Evolutionary conservation across 2,113 vertebrate species (phyloP).

Genomic region (Beaufortia kweichowensis): DNA sequence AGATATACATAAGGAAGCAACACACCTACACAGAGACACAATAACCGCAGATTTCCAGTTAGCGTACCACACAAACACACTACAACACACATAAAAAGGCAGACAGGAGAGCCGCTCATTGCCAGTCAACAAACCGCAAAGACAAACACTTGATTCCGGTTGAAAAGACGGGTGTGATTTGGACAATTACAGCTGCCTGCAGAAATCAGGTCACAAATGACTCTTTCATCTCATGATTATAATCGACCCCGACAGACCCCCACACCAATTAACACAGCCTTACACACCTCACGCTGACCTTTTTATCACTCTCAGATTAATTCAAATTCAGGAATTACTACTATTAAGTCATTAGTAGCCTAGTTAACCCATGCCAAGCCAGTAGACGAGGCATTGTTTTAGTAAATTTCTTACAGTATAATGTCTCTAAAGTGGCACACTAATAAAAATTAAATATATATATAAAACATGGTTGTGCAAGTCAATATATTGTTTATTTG

Average conservation of each 20-base stretch:
- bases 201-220: constrained; percentile 12
- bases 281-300: not conserved
- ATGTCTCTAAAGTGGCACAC: too few species aligned
- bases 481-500: too few species aligned
- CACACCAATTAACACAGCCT: constrained; percentile 6
- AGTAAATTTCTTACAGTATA: too few species aligned
- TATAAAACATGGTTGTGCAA: too few species aligned
- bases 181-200: not conserved
- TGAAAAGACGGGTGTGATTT: constrained; percentile 20
- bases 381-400: too few species aligned
- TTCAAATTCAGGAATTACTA: too few species aligned
- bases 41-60: constrained; percentile 49
- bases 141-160: constrained; percentile 35
- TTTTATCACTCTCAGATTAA: constrained; percentile 32
- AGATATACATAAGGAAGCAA: constrained; percentile 4
- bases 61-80: constrained; percentile 40
- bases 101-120: constrained; percentile 10
- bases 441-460: too few species aligned
- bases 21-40: constrained; percentile 34
- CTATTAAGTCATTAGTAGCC: too few species aligned
- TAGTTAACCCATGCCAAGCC: too few species aligned
- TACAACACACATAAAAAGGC: not conserved
- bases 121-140: constrained; percentile 32
- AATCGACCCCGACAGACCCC: not conserved
- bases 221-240: not conserved